Percentiles rank a stretch among this genome's conserved stretches.
Evolutionary conservation across 2,888 invertebrate genomes (phyloP).

Genomic region (Thalpophila matura): DNA sequence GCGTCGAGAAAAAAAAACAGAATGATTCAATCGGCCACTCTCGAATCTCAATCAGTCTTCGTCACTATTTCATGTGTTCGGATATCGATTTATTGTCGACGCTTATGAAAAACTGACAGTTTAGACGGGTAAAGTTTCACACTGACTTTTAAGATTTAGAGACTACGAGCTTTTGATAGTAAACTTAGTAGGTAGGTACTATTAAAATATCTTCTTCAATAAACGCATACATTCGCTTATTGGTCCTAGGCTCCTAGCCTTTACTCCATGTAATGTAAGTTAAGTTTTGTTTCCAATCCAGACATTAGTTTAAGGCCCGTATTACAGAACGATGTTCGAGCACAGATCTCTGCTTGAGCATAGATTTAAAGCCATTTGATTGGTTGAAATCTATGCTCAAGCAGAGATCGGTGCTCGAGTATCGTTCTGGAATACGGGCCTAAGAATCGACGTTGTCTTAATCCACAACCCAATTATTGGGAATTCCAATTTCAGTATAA

Average conservation of each 20-base stretch:
- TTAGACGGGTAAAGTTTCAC: constrained; percentile 23
- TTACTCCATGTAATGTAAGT: background rate
- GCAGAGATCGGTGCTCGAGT: too few relatives aligned
- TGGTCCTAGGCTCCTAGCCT: too few relatives aligned
- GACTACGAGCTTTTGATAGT: background rate
- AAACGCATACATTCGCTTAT: background rate
- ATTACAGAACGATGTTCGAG: too few relatives aligned
- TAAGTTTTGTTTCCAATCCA: too few relatives aligned
- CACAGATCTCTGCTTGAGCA: too few relatives aligned
- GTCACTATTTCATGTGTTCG: constrained; percentile 71
- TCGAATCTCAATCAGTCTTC: constrained; percentile 81
- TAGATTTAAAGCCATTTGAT: too few relatives aligned
- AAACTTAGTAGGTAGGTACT: background rate
- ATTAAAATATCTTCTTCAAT: background rate
- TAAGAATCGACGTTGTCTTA: too few relatives aligned
- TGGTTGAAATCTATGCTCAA: too few relatives aligned
- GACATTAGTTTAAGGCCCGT: too few relatives aligned
- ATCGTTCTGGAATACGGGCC: too few relatives aligned
- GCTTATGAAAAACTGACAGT: constrained; percentile 53
- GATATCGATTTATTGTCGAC: constrained; percentile 63
- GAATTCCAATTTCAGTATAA: too few relatives aligned
- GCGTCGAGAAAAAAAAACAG: constrained; percentile 81
- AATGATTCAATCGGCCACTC: constrained; percentile 83
- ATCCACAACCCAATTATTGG: too few relatives aligned
- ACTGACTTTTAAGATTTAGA: constrained; percentile 15